Evolutionary conservation across 1,140 invertebrate genomes (phyloP), one percentile per base, ranked within the genome.

Genomic region (Drosophila lacteicornis): DNA sequence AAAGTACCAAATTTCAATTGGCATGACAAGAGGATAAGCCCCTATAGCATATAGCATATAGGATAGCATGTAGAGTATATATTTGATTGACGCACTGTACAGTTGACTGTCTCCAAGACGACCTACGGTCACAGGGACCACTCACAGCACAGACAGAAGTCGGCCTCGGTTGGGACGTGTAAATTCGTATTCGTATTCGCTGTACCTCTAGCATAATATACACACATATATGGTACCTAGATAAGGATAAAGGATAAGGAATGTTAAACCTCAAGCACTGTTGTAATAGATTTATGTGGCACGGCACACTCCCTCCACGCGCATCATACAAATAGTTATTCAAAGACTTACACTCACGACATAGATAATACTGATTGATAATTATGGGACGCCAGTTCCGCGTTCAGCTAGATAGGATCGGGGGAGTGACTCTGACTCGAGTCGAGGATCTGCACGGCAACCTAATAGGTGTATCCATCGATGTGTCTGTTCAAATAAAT

Each of bases 401-500:
- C 58, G 62, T 46, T 67, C 36, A 42, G 46, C 42, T 62, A 69
- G 67, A 69, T 70, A 70, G 67, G 50, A 50, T 36, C 36, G 49
- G 53, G 22, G 22, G 22, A 25, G 22, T 25, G 22, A 25, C 19
- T 2, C 19, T 22, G 19, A 22, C 19, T 22, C 19, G 19, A 22
- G 19, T 33, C 27, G 30, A 47, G 43, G 25, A 38, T 47, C 13
- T 33, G 65, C 68, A 49, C 43, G 40, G 38, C 19, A 7, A 17
- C 53, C 30, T 22, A 60, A 42, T 75, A 63, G 51, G 67, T 63
- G 56, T 84, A 61, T 77, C 79, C 67, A 78, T 83, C 81, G 77
- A 84, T 86, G 78, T 84, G 59, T 85, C 74, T 84, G 82, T 84
- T 81, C 82, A 76, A 75, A 81, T 78, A 74, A 63, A 46, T 58